A percentile compares a stretch with the other conserved stretches of the same genome.
phyloP scores from a whole-genome alignment of 2,888 invertebrate species.

The Phaedon cochleariae region DNA sequence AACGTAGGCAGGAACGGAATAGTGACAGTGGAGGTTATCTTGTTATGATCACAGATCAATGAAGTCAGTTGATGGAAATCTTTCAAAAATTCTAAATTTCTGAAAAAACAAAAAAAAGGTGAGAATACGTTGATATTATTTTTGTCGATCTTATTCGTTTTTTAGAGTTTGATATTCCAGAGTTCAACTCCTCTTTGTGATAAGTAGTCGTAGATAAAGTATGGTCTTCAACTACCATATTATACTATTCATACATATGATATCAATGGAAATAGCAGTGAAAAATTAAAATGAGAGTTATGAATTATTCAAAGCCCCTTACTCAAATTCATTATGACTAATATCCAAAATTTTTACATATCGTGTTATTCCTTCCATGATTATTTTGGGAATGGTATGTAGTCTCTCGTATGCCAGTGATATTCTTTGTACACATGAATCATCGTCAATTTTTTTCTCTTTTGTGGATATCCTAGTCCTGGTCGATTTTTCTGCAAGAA shows the following conservation, averaged over 20 bases:
- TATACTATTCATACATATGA: no score
- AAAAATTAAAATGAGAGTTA: no score
- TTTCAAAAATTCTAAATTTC: constrained; percentile 76
- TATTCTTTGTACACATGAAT: constrained; percentile 66
- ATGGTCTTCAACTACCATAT: no score
- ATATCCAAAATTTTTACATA: constrained; percentile 74
- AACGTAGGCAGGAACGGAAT: constrained; percentile 78
- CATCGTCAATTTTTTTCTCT: constrained; percentile 61
- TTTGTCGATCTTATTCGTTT: no score
- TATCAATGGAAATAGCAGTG: no score
- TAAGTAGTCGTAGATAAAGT: no score
- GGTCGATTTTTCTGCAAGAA: constrained; percentile 18
- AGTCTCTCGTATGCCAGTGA: constrained; percentile 77
- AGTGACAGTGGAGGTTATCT: constrained; percentile 72
- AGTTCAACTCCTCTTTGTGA: no score
- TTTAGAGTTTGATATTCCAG: no score
- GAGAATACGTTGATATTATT: no score
- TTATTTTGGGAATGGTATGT: constrained; percentile 70
- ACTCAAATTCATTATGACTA: constrained; percentile 77
- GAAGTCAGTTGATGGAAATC: constrained; percentile 79
- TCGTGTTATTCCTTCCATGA: constrained; percentile 70
- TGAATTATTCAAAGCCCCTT: constrained; percentile 58
- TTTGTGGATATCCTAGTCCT: not conserved
- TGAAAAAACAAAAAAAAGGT: constrained; percentile 64
- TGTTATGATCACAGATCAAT: constrained; percentile 83